Evolutionary conservation across 1,140 invertebrate genomes (phyloP), one percentile per base, ranked within the genome.

Genomic region (Rhyzopertha dominica): DNA sequence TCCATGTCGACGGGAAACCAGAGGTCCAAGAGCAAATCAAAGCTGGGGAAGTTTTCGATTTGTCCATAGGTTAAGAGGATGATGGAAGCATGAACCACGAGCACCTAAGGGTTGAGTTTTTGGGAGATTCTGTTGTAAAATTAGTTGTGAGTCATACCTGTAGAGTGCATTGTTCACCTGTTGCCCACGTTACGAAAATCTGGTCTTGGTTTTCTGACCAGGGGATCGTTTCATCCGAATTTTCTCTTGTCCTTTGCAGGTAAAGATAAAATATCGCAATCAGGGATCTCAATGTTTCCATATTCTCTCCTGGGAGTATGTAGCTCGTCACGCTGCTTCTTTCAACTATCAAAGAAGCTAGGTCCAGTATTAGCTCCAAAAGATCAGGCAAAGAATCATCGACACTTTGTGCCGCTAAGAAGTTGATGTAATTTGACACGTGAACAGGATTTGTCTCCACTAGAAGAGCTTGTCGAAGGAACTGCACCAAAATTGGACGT

Each of bases 31-130:
- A 95, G 66, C 57, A 81, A 77, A 9, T 79, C 66, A 55, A 81
- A 83, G 39, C 81, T 63, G 18, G 69, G 68, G 43, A 68, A 70
- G 22, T 75, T 65, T 19, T 74, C 72, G 0, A 73, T 70, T 1
- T 81, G 79, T 14, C 84, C 82, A 53, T 83, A 90, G 1, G 90
- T 93, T 1, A 97, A 67, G 1, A 96, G 69, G 55, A 96, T 94
- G n/a, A 96, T 85, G 68, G 95, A 90, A 1, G 93, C 90, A 62
- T 97, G 92, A 20, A 96, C 88, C 0, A 95, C 83, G 4, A 94
- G 69, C 44, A 93, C n/a, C n/a, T n/a, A n/a, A n/a, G n/a, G n/a
- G n/a, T n/a, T n/a, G n/a, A n/a, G n/a, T n/a, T n/a, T n/a, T n/a
- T n/a, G n/a, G n/a, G n/a, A n/a, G n/a, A n/a, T n/a, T n/a, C n/a